These are phyloP conservation scores for Trichomalopsis sarcophagae DNA, from an alignment of 1,140 invertebrate genomes.

Conservation along the genomic window DNA sequence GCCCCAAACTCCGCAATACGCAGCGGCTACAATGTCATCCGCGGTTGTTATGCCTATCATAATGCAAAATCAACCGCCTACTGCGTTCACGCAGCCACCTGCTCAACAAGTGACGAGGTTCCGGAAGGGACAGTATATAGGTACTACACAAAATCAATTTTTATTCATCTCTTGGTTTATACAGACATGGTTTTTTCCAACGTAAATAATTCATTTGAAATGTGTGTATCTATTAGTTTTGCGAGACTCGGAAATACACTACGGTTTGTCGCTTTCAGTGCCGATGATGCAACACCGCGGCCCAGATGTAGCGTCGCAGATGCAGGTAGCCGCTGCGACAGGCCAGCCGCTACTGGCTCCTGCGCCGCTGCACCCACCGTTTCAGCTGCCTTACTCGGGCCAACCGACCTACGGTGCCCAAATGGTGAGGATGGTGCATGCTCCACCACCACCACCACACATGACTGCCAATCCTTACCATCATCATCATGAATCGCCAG, in stretches of 20 bases:
- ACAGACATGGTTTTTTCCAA: not conserved
- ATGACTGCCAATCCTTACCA: slow-evolving; percentile 78
- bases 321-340: slow-evolving; percentile 86
- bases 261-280: slow-evolving; percentile 69
- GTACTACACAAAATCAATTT: slow-evolving; percentile 53
- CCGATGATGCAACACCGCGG: slow-evolving; percentile 78
- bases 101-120: slow-evolving; percentile 72
- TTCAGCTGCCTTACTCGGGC: slow-evolving; percentile 79
- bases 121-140: slow-evolving; percentile 71
- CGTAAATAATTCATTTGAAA: not conserved
- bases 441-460: slow-evolving; percentile 74
- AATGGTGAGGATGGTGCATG: slow-evolving; percentile 73
- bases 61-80: slow-evolving; percentile 73
- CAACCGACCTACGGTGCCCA: slow-evolving; percentile 74
- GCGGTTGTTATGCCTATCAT: slow-evolving; percentile 75
- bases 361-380: slow-evolving; percentile 78
- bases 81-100: slow-evolving; percentile 74
- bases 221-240: not conserved
- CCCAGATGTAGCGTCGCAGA: slow-evolving; percentile 78
- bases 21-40: slow-evolving; percentile 69
- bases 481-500: slow-evolving; percentile 77
- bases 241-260: slow-evolving; percentile 9
- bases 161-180: slow-evolving; percentile 8
- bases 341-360: slow-evolving; percentile 89
- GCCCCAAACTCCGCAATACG: slow-evolving; percentile 85